phyloP scores from a whole-genome alignment of 2,888 invertebrate genomes.

The Dendrolimus pini region DNA sequence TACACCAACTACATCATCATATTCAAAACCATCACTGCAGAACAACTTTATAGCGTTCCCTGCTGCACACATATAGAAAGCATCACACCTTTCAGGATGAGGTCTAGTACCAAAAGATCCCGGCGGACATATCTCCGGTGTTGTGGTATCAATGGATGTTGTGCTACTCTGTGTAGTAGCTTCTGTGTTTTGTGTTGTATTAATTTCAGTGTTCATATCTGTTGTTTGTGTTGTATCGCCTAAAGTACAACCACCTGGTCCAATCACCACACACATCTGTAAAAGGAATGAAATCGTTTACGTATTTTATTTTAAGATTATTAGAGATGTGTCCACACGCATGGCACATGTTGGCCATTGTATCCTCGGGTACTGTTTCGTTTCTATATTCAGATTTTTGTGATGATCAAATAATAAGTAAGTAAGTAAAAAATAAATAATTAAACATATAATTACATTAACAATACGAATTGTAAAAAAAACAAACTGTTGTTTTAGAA shows the following conservation, averaged over 20 bases:
- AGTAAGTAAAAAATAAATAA: too few species aligned
- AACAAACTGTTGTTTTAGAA: too few species aligned
- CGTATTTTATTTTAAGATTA: too few species aligned
- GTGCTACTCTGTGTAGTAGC: not conserved
- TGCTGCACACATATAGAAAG: slow-evolving; percentile 13
- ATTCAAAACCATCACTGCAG: slow-evolving; percentile 24
- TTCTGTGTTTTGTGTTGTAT: slow-evolving; percentile 3
- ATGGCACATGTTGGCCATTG: too few species aligned
- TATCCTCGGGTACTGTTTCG: too few species aligned
- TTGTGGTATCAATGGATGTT: slow-evolving; percentile 1
- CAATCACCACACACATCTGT: not conserved
- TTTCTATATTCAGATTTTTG: too few species aligned
- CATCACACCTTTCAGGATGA: slow-evolving; percentile 10
- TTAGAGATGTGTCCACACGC: too few species aligned
- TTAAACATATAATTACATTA: too few species aligned
- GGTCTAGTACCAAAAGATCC: slow-evolving; percentile 12
- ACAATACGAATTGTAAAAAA: too few species aligned
- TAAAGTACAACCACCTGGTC: not conserved
- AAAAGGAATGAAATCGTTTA: not conserved
- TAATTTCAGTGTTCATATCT: not conserved
- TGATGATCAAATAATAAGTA: too few species aligned
- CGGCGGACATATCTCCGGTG: slow-evolving; percentile 5
- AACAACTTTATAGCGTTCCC: slow-evolving; percentile 11
- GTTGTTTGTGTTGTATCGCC: not conserved
- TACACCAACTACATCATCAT: slow-evolving; percentile 19